A percentile compares a stretch with the other conserved stretches of the same genome.
These are phyloP conservation scores for Pammene fasciana DNA, from an alignment of 2,888 invertebrate species.

Conservation along the genomic window DNA sequence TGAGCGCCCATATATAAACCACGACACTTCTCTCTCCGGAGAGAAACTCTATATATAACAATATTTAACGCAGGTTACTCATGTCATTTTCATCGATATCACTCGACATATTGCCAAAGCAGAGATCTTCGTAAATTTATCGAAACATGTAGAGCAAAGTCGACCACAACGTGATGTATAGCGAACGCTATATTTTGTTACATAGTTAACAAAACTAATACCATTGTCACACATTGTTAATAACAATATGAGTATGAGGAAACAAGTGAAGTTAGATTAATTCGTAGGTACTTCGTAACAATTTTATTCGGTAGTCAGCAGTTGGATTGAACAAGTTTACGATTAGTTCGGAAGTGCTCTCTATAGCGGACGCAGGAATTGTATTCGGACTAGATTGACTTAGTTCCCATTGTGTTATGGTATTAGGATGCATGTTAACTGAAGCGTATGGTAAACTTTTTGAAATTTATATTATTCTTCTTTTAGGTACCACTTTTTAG, in stretches of 20 bases:
- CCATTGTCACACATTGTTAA: conserved; percentile 1
- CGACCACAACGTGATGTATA: background rate
- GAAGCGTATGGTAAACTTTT: too few species aligned
- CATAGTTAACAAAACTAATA: conserved; percentile 16
- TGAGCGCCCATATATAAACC: too few species aligned
- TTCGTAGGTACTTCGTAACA: conserved; percentile 29
- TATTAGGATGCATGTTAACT: background rate
- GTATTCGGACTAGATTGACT: background rate
- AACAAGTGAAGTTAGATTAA: conserved; percentile 31
- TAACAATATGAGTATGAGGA: background rate
- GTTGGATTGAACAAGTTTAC: conserved; percentile 23
- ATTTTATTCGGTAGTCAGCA: conserved; percentile 24
- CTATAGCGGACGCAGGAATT: conserved; percentile 2
- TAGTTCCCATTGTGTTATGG: background rate
- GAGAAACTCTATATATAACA: too few species aligned
- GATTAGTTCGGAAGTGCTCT: conserved; percentile 15
- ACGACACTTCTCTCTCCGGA: too few species aligned
- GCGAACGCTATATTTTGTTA: background rate
- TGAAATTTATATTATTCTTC: too few species aligned
- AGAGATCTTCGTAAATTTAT: too few species aligned
- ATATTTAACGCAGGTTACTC: too few species aligned
- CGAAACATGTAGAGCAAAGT: too few species aligned
- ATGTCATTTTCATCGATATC: too few species aligned
- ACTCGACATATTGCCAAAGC: too few species aligned
- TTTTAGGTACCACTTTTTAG: too few species aligned